These are phyloP conservation scores for Hormaphis cornu DNA, from an alignment of 1,140 invertebrate genomes.

Conservation along the genomic window DNA sequence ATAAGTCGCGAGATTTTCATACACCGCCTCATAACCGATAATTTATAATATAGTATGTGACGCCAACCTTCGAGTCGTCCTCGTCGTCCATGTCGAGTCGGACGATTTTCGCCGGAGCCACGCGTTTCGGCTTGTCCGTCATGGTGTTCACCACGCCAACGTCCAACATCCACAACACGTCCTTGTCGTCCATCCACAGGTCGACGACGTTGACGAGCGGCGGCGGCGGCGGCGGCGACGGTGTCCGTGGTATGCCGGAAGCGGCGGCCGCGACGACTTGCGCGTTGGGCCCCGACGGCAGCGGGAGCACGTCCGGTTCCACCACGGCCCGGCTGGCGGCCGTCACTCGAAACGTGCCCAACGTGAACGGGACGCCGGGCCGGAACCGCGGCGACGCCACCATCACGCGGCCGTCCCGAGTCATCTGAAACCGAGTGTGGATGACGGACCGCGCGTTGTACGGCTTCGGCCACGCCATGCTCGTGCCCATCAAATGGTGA, in stretches of 20 bases:
- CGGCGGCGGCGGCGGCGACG: too few species aligned
- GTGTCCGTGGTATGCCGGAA: neutral
- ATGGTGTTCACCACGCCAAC: conserved; percentile 50
- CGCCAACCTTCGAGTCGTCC: neutral
- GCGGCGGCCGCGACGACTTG: neutral
- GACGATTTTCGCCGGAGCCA: conserved; percentile 50
- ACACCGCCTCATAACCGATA: too few species aligned
- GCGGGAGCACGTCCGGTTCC: neutral
- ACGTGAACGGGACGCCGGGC: neutral
- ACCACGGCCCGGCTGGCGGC: neutral
- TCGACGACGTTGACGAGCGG: conserved; percentile 45
- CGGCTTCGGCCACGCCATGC: neutral
- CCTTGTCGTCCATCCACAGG: conserved; percentile 46
- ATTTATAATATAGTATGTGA: too few species aligned
- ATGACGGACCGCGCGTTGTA: neutral
- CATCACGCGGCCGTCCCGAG: neutral
- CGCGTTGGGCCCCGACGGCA: neutral
- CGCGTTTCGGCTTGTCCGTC: conserved; percentile 44
- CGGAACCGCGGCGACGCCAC: neutral
- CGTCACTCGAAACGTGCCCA: neutral
- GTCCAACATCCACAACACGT: conserved; percentile 52
- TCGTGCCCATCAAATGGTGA: neutral
- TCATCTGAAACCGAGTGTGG: conserved; percentile 5
- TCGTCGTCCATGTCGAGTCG: conserved; percentile 44
- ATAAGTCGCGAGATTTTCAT: too few species aligned